Percentiles rank a stretch among this genome's conserved stretches.
phyloP scores from a whole-genome alignment of 2,113 vertebrate genomes.

The Halichoeres trimaculatus region DNA sequence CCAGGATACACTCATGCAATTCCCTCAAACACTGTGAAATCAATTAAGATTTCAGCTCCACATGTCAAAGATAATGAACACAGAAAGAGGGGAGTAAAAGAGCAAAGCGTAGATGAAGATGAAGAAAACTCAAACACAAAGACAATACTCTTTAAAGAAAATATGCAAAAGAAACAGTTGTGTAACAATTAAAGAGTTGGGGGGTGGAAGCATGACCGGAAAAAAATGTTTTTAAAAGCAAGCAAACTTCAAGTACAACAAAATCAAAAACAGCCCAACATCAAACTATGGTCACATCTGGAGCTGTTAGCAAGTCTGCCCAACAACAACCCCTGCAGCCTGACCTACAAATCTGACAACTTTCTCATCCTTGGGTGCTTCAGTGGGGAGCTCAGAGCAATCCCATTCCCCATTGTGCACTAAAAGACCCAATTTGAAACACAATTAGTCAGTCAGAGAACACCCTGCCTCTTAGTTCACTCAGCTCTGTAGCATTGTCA shows the following conservation, averaged over 20 bases:
- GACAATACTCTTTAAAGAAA: not conserved
- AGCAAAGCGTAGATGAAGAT: conserved; percentile 2
- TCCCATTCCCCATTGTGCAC: conserved; percentile 77
- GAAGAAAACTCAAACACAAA: conserved; percentile 4
- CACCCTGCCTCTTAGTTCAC: conserved; percentile 55
- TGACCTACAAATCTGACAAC: conserved; percentile 87
- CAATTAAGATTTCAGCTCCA: conserved; percentile 72
- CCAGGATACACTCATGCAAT: conserved; percentile 62
- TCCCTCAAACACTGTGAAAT: conserved; percentile 69
- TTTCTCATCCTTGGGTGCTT: conserved; percentile 79
- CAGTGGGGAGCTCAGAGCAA: conserved; percentile 76
- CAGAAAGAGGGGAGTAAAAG: not conserved
- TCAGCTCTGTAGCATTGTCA: conserved; percentile 54
- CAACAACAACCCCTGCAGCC: conserved; percentile 80
- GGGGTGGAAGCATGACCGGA: not conserved
- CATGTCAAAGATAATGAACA: conserved; percentile 30
- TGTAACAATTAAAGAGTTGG: conserved; percentile 3
- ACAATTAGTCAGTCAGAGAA: conserved; percentile 77
- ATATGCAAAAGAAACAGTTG: not conserved
- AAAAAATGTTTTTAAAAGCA: not conserved
- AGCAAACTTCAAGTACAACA: conserved; percentile 13
- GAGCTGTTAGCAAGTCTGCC: conserved; percentile 76
- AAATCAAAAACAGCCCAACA: conserved; percentile 33
- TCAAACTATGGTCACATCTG: conserved; percentile 52
- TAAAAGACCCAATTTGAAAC: conserved; percentile 84